Evolutionary conservation across 2,113 vertebrate genomes (phyloP).

Genomic region (Urocynchramus pylzowi): DNA sequence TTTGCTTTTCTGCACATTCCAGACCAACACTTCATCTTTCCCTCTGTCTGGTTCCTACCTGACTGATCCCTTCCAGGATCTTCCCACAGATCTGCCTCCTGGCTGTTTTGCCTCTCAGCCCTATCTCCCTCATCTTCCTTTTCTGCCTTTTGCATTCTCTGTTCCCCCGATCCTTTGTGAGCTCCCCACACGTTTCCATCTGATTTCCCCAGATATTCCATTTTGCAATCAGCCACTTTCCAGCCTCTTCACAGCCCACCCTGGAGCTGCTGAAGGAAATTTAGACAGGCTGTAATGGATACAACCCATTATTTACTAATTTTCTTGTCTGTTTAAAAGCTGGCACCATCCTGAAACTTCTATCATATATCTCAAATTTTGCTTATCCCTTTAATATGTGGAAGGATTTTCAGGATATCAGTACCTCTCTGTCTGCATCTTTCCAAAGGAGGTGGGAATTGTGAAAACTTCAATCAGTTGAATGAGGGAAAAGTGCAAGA

Average conservation of each 20-base stretch:
- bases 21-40: slow-evolving; percentile 2
- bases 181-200: not conserved
- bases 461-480: not conserved
- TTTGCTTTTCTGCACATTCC: slow-evolving; percentile 52
- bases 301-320: not conserved
- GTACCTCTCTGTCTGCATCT: not conserved
- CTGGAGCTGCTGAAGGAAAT: slow-evolving; percentile 38
- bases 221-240: slow-evolving; percentile 15
- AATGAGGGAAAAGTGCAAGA: not conserved
- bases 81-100: slow-evolving; percentile 19
- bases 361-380: not conserved
- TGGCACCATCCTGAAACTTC: not conserved
- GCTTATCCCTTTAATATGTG: not conserved
- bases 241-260: slow-evolving; percentile 37
- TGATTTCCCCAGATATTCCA: not conserved
- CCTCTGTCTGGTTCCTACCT: slow-evolving; percentile 24
- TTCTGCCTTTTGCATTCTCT: not conserved
- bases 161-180: not conserved
- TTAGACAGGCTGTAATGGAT: not conserved
- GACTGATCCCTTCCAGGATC: slow-evolving; percentile 20
- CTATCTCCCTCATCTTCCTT: slow-evolving; percentile 29
- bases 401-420: not conserved
- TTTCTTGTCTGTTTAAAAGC: not conserved
- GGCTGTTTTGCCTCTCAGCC: slow-evolving; percentile 7
- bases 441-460: not conserved